Conservation (phyloP, 2,888 invertebrate genomes). For the Drosophila testacea region DNA sequence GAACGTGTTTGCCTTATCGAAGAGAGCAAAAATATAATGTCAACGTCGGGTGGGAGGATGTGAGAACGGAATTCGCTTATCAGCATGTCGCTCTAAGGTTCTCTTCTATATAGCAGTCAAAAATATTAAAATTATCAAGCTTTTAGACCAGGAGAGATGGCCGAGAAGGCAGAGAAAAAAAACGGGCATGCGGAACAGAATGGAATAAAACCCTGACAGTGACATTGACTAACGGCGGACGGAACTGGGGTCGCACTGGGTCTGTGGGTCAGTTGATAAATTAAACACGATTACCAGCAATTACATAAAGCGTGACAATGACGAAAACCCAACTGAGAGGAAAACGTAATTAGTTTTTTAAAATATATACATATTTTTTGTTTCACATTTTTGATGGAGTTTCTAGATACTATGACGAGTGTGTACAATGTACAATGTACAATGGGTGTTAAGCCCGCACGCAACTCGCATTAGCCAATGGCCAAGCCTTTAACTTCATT, state of each 20-base stretch:
- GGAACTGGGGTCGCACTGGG: slow-evolving; percentile 36
- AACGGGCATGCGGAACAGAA: background rate
- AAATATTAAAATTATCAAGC: slow-evolving; percentile 3
- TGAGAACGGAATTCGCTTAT: slow-evolving; percentile 34
- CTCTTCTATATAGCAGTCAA: slow-evolving; percentile 2
- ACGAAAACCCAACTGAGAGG: slow-evolving; percentile 9
- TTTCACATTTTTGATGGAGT: slow-evolving; percentile 31
- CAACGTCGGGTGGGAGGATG: slow-evolving; percentile 20
- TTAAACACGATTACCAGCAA: slow-evolving; percentile 65
- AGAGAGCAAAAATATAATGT: slow-evolving; percentile 17
- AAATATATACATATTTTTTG: background rate
- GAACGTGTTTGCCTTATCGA: slow-evolving; percentile 55
- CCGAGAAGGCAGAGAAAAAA: background rate
- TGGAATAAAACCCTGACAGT: slow-evolving; percentile 18
- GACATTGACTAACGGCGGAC: slow-evolving; percentile 33
- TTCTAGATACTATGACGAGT: slow-evolving; percentile 19
- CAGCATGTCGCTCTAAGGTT: slow-evolving; percentile 11
- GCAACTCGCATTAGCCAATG: slow-evolving; percentile 57
- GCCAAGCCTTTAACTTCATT: slow-evolving; percentile 57
- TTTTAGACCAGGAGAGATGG: slow-evolving; percentile 11
- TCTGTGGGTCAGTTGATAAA: slow-evolving; percentile 73
- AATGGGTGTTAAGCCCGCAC: slow-evolving; percentile 44
- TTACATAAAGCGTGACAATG: slow-evolving; percentile 66
- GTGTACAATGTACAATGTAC: slow-evolving; percentile 20
- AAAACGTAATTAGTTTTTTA: slow-evolving; percentile 44